A percentile compares a stretch with the other conserved stretches of the same genome.
phyloP scores from a whole-genome alignment of 2,888 invertebrate species.

The Leistus spinibarbis region DNA sequence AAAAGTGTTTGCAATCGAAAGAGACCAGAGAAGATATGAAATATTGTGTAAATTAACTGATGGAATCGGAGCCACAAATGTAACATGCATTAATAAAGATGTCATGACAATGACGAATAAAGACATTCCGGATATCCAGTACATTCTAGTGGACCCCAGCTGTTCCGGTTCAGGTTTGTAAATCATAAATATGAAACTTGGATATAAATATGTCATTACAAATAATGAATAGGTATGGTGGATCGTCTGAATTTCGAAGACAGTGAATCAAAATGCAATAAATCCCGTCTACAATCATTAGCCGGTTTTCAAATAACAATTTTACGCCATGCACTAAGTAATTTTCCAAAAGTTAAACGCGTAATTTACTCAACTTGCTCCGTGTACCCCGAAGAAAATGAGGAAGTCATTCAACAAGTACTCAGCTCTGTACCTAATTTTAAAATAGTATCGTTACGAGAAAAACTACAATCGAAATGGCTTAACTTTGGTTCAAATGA shows the following conservation, averaged over 20 bases:
- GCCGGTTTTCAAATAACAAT: conserved; percentile 83
- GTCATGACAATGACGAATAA: conserved; percentile 68
- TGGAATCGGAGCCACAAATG: conserved; percentile 70
- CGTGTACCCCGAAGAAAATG: conserved; percentile 87
- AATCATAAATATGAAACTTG: neutral
- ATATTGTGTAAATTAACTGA: conserved; percentile 69
- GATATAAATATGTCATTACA: neutral
- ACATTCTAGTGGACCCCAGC: conserved; percentile 94
- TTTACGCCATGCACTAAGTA: conserved; percentile 81
- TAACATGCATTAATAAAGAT: conserved; percentile 72
- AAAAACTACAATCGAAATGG: conserved; percentile 70
- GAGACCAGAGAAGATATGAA: conserved; percentile 68
- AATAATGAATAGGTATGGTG: conserved; percentile 61
- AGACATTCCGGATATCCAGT: conserved; percentile 75
- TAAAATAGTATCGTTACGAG: conserved; percentile 67
- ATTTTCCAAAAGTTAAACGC: conserved; percentile 81
- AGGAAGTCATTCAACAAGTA: conserved; percentile 81
- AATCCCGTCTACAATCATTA: conserved; percentile 66
- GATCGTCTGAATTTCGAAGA: conserved; percentile 61
- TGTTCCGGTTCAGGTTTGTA: conserved; percentile 90
- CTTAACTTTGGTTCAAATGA: conserved; percentile 69
- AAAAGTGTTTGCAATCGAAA: conserved; percentile 83
- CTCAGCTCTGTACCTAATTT: conserved; percentile 65
- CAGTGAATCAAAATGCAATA: conserved; percentile 58
- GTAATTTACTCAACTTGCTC: conserved; percentile 98